These are phyloP conservation scores for Caranx ignobilis DNA, from an alignment of 2,113 vertebrate species.

Conservation along the genomic window DNA sequence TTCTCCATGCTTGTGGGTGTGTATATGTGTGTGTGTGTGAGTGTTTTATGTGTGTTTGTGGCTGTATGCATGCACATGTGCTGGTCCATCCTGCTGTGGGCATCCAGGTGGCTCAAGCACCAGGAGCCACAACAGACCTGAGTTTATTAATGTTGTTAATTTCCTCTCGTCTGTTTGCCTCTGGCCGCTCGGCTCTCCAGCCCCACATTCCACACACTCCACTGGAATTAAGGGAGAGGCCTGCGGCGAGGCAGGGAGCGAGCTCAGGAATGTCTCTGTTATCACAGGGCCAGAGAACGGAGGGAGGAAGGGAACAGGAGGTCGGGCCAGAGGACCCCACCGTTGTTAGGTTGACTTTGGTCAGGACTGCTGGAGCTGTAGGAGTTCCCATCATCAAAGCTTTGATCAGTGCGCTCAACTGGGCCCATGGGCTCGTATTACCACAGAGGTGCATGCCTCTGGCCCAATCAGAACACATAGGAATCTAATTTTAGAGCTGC, in stretches of 20 bases:
- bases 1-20: slow-evolving; percentile 45
- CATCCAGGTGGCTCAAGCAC: slow-evolving; percentile 68
- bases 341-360: slow-evolving; percentile 54
- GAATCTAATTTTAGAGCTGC: slow-evolving; percentile 80
- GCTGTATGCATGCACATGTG: slow-evolving; percentile 20
- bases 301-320: slow-evolving; percentile 75
- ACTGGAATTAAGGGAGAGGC: slow-evolving; percentile 82
- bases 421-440: slow-evolving; percentile 33
- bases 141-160: slow-evolving; percentile 80
- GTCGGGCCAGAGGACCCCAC: slow-evolving; percentile 65
- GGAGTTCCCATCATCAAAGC: slow-evolving; percentile 53
- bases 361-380: slow-evolving; percentile 41
- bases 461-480: slow-evolving; percentile 57
- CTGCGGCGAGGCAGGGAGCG: slow-evolving; percentile 74
- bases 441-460: slow-evolving; percentile 53
- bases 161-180: slow-evolving; percentile 75
- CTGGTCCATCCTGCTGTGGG: slow-evolving; percentile 20
- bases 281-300: slow-evolving; percentile 75
- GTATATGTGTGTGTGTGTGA: not conserved
- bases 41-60: not conserved
- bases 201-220: slow-evolving; percentile 81
- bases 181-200: slow-evolving; percentile 57
- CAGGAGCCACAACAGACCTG: slow-evolving; percentile 55
- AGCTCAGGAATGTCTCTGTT: slow-evolving; percentile 84
- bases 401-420: slow-evolving; percentile 56